These are phyloP conservation scores for Prionailurus bengalensis DNA, from an alignment of 2,113 vertebrate species.

Conservation along the genomic window DNA sequence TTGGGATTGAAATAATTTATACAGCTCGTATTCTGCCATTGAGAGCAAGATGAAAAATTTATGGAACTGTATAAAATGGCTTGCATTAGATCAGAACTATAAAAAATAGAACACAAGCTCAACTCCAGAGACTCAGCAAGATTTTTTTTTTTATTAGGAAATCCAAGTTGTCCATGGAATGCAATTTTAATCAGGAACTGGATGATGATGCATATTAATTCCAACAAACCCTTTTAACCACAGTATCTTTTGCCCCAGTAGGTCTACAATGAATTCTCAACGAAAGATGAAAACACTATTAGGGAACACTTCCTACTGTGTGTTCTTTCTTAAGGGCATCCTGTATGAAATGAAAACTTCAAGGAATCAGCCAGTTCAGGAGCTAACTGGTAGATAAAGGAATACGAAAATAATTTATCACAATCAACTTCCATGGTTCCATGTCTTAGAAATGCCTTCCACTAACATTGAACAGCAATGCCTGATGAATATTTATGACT, in stretches of 20 bases:
- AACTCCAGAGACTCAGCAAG: background rate
- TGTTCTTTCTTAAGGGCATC: slow-evolving; percentile 44
- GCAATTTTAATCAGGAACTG: slow-evolving; percentile 54
- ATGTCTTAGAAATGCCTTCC: slow-evolving; percentile 33
- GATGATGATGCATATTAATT: background rate
- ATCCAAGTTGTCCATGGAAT: slow-evolving; percentile 47
- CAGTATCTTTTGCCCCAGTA: slow-evolving; percentile 26
- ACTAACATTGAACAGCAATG: background rate
- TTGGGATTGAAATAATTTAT: slow-evolving; percentile 66
- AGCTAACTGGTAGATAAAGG: slow-evolving; percentile 4
- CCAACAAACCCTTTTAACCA: slow-evolving; percentile 12
- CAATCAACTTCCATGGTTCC: background rate
- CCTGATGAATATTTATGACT: background rate
- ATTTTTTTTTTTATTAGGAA: slow-evolving; percentile 40
- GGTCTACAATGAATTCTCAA: slow-evolving; percentile 24
- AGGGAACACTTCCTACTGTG: background rate
- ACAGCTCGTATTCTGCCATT: slow-evolving; percentile 42
- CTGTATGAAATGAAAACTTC: slow-evolving; percentile 50
- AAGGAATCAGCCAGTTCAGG: background rate
- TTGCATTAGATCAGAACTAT: slow-evolving; percentile 57
- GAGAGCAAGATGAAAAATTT: slow-evolving; percentile 51
- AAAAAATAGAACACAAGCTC: slow-evolving; percentile 58
- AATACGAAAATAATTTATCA: slow-evolving; percentile 12
- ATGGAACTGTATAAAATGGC: slow-evolving; percentile 62
- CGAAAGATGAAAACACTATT: slow-evolving; percentile 45